Base-by-base conservation (phyloP, 1,140 invertebrate species). In the Delia radicum region DNA sequence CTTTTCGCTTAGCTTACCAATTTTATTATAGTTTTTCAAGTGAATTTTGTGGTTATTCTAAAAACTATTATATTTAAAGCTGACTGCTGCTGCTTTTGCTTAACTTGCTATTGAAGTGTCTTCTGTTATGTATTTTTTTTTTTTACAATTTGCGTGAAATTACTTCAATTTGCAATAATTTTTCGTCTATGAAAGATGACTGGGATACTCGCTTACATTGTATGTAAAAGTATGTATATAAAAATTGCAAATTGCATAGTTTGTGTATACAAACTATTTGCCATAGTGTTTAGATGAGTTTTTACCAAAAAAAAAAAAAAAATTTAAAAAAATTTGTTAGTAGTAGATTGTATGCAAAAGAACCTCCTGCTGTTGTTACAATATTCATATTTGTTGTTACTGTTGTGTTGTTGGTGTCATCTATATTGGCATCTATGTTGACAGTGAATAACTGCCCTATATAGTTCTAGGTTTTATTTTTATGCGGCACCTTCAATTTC, bases 81-180 rank as follows among this genome's bases (percentile, higher is more conserved):
- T 55, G 5, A 6, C n/a, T 55, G 18, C 8, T 21, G 21, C 5
- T 69, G 31, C 31, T 37, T 18, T 33, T 24, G 65, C 8, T 63
- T 27, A 3, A 31, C 24, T 12, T 63, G 27, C 3, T 29, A 6
- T 29, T 29, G 27, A n/a, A 15, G 62, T 12, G n/a, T n/a, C n/a
- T 67, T 28, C 8, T 55, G 46, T 1, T 55, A 2, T 55, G 18
- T 21, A 0, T 18, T 21, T 55, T 55, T 6, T 55, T 55, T 21
- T 55, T 21, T 33, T 12, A 21, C 65, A 69, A 69, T 69, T 69
- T 69, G 31, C 65, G 29, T 69, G 65, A 69, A 69, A 37, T 69
- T 31, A 69, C 29, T 69, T 69, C 65, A 69, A 69, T 69, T 69
- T 69, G 31, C 65, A 69, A 69, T 69, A 69, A 69, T 69, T 69